phyloP scores from a whole-genome alignment of 2,888 invertebrate genomes.

The Drosophila paucipuncta region DNA sequence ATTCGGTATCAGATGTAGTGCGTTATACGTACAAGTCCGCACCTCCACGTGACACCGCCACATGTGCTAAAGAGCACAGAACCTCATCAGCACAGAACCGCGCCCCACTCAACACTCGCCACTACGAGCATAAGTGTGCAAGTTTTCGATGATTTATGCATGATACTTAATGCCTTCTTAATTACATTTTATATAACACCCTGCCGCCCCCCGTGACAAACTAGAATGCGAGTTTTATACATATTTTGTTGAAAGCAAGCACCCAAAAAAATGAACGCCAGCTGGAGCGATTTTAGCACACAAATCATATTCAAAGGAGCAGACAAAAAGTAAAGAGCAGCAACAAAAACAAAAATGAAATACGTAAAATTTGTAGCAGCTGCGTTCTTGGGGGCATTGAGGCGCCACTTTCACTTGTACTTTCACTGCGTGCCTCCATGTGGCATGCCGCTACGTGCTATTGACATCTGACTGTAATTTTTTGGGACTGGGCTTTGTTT shows the following conservation, averaged over 20 bases:
- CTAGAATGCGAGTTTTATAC: slow-evolving; percentile 38
- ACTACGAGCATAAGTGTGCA: slow-evolving; percentile 39
- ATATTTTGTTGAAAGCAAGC: slow-evolving; percentile 50
- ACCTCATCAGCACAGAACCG: not conserved
- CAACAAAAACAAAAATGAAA: slow-evolving; percentile 23
- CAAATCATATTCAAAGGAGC: slow-evolving; percentile 68
- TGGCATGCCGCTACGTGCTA: slow-evolving; percentile 53
- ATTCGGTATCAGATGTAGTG: not conserved
- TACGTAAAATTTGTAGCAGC: slow-evolving; percentile 67
- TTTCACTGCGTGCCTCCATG: slow-evolving; percentile 68
- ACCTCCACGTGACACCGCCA: slow-evolving; percentile 24
- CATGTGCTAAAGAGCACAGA: slow-evolving; percentile 37
- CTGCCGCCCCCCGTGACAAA: not conserved
- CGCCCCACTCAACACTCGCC: not conserved
- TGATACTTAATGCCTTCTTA: slow-evolving; percentile 80
- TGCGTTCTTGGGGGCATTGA: slow-evolving; percentile 39
- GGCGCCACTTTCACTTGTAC: slow-evolving; percentile 72
- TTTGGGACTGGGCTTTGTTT: slow-evolving; percentile 11
- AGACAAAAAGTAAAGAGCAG: slow-evolving; percentile 13
- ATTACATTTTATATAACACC: slow-evolving; percentile 74
- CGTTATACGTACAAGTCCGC: slow-evolving; percentile 4
- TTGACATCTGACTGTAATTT: slow-evolving; percentile 43
- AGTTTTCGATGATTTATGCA: slow-evolving; percentile 75
- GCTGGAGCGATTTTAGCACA: slow-evolving; percentile 50
- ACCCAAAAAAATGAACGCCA: slow-evolving; percentile 25